Percentiles rank a stretch among this genome's conserved stretches.
phyloP scores from a whole-genome alignment of 2,113 vertebrate genomes.

The Pteruthius melanotis region DNA sequence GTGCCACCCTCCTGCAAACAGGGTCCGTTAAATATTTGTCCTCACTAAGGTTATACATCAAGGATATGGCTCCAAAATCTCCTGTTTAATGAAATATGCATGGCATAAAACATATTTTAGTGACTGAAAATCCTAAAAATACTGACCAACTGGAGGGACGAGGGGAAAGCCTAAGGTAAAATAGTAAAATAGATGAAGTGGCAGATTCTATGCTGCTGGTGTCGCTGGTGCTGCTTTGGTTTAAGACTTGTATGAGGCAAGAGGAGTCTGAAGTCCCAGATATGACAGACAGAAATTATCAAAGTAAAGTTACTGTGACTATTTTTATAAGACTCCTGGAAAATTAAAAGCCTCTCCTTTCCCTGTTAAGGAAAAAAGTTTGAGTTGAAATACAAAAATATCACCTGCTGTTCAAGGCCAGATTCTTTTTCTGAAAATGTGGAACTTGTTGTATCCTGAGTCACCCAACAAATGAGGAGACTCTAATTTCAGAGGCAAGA shows the following conservation, averaged over 20 bases:
- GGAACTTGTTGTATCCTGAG: background rate
- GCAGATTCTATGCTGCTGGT: background rate
- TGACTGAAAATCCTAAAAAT: background rate
- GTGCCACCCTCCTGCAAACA: background rate
- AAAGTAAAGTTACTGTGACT: background rate
- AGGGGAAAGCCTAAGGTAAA: background rate
- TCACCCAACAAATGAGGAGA: background rate
- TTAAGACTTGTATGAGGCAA: background rate
- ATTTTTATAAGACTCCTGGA: background rate
- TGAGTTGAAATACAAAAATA: background rate
- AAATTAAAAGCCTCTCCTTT: background rate
- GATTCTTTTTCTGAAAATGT: background rate
- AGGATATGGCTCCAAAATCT: background rate
- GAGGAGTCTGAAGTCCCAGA: background rate
- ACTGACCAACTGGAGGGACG: fast-evolving
- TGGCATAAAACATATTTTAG: background rate
- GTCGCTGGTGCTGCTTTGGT: background rate
- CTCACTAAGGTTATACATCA: background rate
- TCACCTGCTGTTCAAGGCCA: background rate
- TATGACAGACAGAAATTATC: background rate
- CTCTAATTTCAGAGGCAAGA: background rate
- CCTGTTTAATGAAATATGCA: background rate
- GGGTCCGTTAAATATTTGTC: background rate
- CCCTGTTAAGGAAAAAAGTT: background rate
- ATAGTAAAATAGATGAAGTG: background rate